Evolutionary conservation across 1,140 invertebrate genomes (phyloP).

Genomic region (Lerema accius): DNA sequence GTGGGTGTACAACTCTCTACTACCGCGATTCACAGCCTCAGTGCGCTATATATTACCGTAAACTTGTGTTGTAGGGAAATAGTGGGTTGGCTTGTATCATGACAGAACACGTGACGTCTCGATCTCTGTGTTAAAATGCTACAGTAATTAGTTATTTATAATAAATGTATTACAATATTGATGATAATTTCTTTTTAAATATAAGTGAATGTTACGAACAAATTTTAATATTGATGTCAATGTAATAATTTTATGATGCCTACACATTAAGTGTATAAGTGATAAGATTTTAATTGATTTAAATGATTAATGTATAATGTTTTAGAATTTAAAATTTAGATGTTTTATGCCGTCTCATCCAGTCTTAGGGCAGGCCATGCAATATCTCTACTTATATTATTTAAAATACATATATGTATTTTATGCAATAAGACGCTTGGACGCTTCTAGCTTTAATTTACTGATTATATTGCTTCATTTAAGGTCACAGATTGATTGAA

Average conservation of each 20-base stretch:
- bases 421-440: slow-evolving; percentile 47
- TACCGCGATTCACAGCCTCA: too few relatives aligned
- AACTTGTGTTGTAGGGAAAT: slow-evolving; percentile 11
- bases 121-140: slow-evolving; percentile 26
- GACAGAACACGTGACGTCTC: slow-evolving; percentile 37
- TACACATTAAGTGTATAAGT: slow-evolving; percentile 10
- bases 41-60: not conserved
- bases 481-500: slow-evolving; percentile 50
- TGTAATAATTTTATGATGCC: slow-evolving; percentile 8
- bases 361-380: slow-evolving; percentile 45
- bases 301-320: slow-evolving; percentile 17
- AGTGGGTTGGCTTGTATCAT: slow-evolving; percentile 35
- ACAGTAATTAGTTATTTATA: slow-evolving; percentile 29
- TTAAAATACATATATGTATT: slow-evolving; percentile 48
- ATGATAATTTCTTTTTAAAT: slow-evolving; percentile 28
- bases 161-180: slow-evolving; percentile 19
- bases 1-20: too few relatives aligned
- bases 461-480: slow-evolving; percentile 46
- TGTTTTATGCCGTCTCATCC: slow-evolving; percentile 35
- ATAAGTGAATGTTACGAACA: slow-evolving; percentile 18
- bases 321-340: too few relatives aligned
- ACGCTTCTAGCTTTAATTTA: slow-evolving; percentile 65
- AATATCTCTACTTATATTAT: slow-evolving; percentile 52
- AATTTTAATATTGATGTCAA: slow-evolving; percentile 10
- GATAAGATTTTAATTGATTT: slow-evolving; percentile 15